Evolutionary conservation across 37 sponge, comb jelly and placozoan genomes (phyloP).

Genomic region (Beroe ovata): DNA sequence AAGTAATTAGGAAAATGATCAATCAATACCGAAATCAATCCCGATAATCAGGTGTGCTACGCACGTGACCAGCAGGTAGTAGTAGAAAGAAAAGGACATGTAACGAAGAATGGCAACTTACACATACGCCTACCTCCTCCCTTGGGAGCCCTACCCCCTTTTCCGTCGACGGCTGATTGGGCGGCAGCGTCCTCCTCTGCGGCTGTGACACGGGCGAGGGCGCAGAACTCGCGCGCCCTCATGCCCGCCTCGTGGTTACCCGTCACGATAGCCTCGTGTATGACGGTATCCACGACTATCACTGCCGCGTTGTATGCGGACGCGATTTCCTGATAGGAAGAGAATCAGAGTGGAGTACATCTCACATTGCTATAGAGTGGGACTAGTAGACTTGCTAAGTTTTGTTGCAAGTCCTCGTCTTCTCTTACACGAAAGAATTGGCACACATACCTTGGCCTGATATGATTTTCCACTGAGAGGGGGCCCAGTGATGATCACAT

Average conservation of each 20-base stretch:
- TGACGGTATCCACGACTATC: conserved; percentile 74
- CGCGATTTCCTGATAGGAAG: conserved; percentile 68
- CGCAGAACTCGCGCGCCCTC: conserved; percentile 77
- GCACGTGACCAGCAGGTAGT: not conserved
- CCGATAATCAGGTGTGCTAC: too few species aligned
- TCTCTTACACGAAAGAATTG: too few species aligned
- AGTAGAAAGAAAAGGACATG: not conserved
- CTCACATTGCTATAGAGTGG: too few species aligned
- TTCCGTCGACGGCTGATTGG: not conserved
- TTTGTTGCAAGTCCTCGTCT: too few species aligned
- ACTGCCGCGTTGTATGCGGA: conserved; percentile 75
- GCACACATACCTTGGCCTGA: conserved; percentile 78
- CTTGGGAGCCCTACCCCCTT: conserved; percentile 56
- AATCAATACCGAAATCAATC: too few species aligned
- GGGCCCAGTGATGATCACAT: conserved; percentile 81
- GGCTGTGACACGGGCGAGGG: conserved; percentile 67
- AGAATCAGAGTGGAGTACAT: too few species aligned
- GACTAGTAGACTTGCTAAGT: too few species aligned
- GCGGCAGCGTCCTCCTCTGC: conserved; percentile 69
- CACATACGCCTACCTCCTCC: conserved; percentile 69
- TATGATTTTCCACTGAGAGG: conserved; percentile 78
- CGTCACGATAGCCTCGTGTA: conserved; percentile 78
- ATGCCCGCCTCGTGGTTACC: conserved; percentile 77
- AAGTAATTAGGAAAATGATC: too few species aligned
- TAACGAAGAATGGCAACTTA: conserved; percentile 22